These are phyloP conservation scores for Phymatocera aterrima DNA, from an alignment of 2,888 invertebrate genomes.

Conservation along the genomic window DNA sequence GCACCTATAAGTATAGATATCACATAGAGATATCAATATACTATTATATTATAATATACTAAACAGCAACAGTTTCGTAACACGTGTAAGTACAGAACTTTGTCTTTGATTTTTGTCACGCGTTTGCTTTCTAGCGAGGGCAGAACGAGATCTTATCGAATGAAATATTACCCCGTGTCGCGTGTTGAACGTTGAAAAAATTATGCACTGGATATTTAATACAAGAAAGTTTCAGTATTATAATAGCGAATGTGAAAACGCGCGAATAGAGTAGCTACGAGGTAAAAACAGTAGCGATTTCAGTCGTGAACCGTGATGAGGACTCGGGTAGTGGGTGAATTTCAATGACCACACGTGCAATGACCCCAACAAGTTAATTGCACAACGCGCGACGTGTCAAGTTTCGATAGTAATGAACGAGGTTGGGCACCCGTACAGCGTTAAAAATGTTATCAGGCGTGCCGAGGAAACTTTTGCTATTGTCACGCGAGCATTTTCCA, in stretches of 20 bases:
- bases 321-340: neutral
- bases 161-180: constrained; percentile 20
- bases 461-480: constrained; percentile 37
- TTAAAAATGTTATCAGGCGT: neutral
- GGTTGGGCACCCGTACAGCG: constrained; percentile 7
- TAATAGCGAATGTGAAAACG: neutral
- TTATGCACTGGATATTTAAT: neutral
- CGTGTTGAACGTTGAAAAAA: neutral
- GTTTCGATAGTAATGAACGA: constrained; percentile 12
- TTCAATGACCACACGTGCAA: constrained; percentile 6
- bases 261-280: neutral
- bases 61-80: neutral
- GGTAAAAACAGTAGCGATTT: neutral
- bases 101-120: constrained; percentile 33
- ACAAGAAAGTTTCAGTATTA: neutral
- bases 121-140: constrained; percentile 25
- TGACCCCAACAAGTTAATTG: constrained; percentile 8
- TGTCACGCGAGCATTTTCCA: constrained; percentile 36
- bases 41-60: no score
- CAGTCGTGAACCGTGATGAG: neutral
- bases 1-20: neutral
- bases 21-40: constrained; percentile 16
- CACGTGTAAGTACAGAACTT: constrained; percentile 4
- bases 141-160: constrained; percentile 28
- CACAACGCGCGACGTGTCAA: constrained; percentile 23